Base-by-base conservation (phyloP, 2,113 vertebrate species). In the Tenebrosternarchus preto region DNA sequence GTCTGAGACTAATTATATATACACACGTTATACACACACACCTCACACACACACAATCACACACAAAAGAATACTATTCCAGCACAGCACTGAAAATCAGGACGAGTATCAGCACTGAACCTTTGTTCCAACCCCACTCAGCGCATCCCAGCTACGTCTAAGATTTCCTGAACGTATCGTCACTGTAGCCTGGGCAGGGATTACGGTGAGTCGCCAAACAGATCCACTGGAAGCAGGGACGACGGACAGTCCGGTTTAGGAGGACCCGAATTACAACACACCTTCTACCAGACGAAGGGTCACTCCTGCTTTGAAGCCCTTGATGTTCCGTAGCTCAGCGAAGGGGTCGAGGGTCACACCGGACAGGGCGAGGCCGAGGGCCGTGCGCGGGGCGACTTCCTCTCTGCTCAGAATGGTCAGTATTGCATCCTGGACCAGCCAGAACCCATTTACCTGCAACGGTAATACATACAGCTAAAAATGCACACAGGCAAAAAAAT, bases 251-350 rank as follows among this genome's bases (percentile, higher is more conserved):
- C 25, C 4, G 7, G 29, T 36, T 39, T 36, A 2, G 63, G 15
- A 6, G 8, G 19, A 43, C 5, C 39, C 27, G n/a, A 36, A 19
- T 24, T 46, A 39, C 0, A 25, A 7, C 17, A n/a, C 24, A 93
- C 93, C 93, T 87, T 94, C 93, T 55, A 93, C 86, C 31, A 94
- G 85, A 64, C 91, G 90, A 19, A 94, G 83, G 50, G 90, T 72
- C 25, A 89, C 85, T 78, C 93, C 93, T 53, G 88, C 85, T 85
- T 90, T 93, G 5, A 94, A 88, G 16, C 91, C 91, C 80, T 93
- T 93, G 33, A 94, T 1, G 19, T 74, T 89, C 88, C 90, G 90
- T 57, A 94, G 85, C 36, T 90, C 89, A 77, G 82, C 73, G 1
- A 89, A 87, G 2, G 91, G 92, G 80, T 94, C 92, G 36, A 94